These are phyloP conservation scores for Xylocopa sonorina DNA, from an alignment of 1,140 invertebrate species.

Conservation along the genomic window DNA sequence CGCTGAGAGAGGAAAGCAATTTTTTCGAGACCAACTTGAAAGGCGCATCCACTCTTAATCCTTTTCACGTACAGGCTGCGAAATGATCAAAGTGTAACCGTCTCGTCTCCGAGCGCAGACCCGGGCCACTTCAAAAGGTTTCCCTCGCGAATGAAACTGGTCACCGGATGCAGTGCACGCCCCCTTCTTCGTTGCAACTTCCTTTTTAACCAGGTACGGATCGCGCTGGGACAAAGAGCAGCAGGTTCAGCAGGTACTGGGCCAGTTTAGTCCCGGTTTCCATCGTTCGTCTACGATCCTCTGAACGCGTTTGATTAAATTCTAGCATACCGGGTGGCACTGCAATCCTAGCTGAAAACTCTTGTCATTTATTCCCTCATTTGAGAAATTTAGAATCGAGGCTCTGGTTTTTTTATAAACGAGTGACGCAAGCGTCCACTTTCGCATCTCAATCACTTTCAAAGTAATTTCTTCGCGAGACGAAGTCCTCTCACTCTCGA, in stretches of 20 bases:
- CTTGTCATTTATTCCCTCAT: no score
- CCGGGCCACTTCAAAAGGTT: background rate
- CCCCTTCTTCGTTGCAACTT: constrained; percentile 19
- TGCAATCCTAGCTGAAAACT: no score
- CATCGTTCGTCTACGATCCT: constrained; percentile 2
- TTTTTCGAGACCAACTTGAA: background rate
- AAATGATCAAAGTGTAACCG: constrained; percentile 34
- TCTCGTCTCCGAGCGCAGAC: background rate
- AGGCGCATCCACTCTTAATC: background rate
- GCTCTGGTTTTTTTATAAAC: no score
- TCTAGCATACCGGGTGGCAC: background rate
- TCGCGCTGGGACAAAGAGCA: constrained; percentile 12
- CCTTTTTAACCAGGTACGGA: constrained; percentile 14
- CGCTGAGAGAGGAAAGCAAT: background rate
- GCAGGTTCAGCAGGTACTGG: constrained; percentile 46
- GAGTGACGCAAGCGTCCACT: no score
- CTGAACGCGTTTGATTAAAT: constrained; percentile 12
- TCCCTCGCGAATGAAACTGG: background rate
- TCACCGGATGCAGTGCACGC: constrained; percentile 40
- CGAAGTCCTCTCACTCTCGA: no score
- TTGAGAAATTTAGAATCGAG: no score
- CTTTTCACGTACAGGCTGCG: no score
- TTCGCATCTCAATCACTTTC: no score
- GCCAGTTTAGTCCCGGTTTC: constrained; percentile 16
- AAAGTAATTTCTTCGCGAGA: no score